Base-by-base conservation (phyloP, 1,140 invertebrate genomes). In the Mizuhopecten yessoensis region DNA sequence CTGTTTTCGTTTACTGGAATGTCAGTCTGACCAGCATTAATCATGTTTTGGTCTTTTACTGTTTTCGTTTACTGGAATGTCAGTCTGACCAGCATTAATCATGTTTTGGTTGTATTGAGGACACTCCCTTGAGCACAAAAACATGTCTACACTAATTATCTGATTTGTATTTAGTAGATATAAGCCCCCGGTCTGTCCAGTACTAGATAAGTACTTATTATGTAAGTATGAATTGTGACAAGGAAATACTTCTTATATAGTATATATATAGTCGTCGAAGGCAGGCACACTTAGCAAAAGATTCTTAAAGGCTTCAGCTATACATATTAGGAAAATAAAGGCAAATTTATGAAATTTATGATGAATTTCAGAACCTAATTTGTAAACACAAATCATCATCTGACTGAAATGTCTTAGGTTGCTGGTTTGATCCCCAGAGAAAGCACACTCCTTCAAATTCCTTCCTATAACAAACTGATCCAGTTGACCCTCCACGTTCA, bases 71-170 rank as follows among this genome's bases (percentile, higher is more conserved):
- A 1, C 23, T 75, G 57, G 57, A 75, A 75, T 75, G 23, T 75
- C 57, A 7, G 23, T 29, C n/a, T 29, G n/a, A n/a, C n/a, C n/a
- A n/a, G n/a, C n/a, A n/a, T 29, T 75, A 75, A 29, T 75, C 23
- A n/a, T 7, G n/a, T 75, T 7, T 75, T 75, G n/a, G 57, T 29
- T 75, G 57, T 75, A 17, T 75, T 75, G 23, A 5, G 36, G 57
- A 75, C 57, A 75, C 57, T 75, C 57, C 57, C 57, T 75, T 75
- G n/a, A 75, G n/a, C 57, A 75, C 57, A 39, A 13, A 39, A 39
- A 39, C 36, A 39, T 39, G 36, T 39, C 36, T 13, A 13, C 13
- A 39, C 36, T 7, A 13, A 39, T 7, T 7, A 7, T 7, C 5
- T 5, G 36, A 39, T 39, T 7, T 75, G 57, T 75, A 75, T 75